A percentile compares a stretch with the other conserved stretches of the same genome.
Evolutionary conservation across 2,797 vertebrate genomes (phyloP).

Genomic region (Acipenser oxyrinchus): DNA sequence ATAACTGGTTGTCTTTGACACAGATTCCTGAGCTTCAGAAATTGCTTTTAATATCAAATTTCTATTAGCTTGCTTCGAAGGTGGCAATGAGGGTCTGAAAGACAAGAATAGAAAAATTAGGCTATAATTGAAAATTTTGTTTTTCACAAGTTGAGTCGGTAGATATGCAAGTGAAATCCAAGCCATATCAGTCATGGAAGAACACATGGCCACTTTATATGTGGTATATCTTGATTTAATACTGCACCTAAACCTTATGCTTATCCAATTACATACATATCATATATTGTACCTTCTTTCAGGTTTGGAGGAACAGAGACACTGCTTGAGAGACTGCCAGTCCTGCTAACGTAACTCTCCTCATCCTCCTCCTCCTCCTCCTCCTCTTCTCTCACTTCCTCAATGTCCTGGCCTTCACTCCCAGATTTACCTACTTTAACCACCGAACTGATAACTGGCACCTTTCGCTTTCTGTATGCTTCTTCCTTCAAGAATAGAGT

Average conservation of each 20-base stretch:
- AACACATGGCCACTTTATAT: not conserved
- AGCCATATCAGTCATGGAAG: slow-evolving; percentile 9
- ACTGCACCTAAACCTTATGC: too few relatives aligned
- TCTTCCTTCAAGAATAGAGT: slow-evolving; percentile 61
- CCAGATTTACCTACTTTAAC: slow-evolving; percentile 73
- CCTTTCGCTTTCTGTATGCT: slow-evolving; percentile 77
- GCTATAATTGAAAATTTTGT: not conserved
- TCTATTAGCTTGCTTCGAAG: slow-evolving; percentile 94
- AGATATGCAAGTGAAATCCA: not conserved
- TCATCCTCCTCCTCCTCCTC: slow-evolving; percentile 56
- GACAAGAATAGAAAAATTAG: slow-evolving; percentile 10
- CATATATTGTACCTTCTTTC: slow-evolving; percentile 74
- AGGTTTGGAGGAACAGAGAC: slow-evolving; percentile 87
- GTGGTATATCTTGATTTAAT: too few relatives aligned
- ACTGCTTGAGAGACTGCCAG: slow-evolving; percentile 73
- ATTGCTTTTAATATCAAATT: slow-evolving; percentile 96
- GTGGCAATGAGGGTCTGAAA: slow-evolving; percentile 85
- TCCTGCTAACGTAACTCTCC: slow-evolving; percentile 54
- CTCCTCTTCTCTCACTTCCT: slow-evolving; percentile 61
- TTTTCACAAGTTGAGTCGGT: not conserved
- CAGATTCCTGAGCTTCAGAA: slow-evolving; percentile 93
- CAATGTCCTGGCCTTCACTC: slow-evolving; percentile 69
- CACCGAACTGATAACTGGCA: slow-evolving; percentile 84
- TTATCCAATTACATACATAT: too few relatives aligned
- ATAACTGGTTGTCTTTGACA: slow-evolving; percentile 87